Evolutionary conservation across 2,113 vertebrate species (phyloP).

Genomic region (Lontra canadensis): DNA sequence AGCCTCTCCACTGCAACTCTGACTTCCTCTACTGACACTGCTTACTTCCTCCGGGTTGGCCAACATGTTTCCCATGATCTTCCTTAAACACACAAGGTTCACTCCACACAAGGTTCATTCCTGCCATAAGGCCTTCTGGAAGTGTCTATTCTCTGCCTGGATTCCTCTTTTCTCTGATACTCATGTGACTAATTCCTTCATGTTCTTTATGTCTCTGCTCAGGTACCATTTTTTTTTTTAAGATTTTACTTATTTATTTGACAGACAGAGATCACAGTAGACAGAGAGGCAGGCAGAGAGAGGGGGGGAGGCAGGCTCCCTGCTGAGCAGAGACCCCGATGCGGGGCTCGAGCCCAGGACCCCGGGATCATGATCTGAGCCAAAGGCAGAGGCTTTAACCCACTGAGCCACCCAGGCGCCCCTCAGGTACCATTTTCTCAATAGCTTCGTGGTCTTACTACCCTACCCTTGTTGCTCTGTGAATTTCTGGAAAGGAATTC

Average conservation of each 20-base stretch:
- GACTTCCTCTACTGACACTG: neutral
- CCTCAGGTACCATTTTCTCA: neutral
- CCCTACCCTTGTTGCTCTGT: neutral
- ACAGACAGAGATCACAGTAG: too few species aligned
- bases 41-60: neutral
- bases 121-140: too few species aligned
- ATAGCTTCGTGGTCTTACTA: neutral
- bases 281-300: too few species aligned
- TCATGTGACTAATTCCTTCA: neutral
- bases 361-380: too few species aligned
- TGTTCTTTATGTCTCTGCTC: neutral
- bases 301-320: too few species aligned
- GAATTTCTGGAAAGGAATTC: neutral
- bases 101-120: neutral
- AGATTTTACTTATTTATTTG: too few species aligned
- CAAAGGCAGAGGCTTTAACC: too few species aligned
- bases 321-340: too few species aligned
- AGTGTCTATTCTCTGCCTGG: neutral
- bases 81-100: neutral
- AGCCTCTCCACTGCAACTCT: rapidly evolving
- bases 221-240: neutral
- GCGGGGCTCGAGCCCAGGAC: too few species aligned
- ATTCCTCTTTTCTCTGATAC: neutral
- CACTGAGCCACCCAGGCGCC: too few species aligned
- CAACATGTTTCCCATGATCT: rapidly evolving